Percentiles rank a stretch among this genome's conserved stretches.
Conservation (phyloP, 1,140 invertebrate genomes). For the Rhagoletis zephyria region DNA sequence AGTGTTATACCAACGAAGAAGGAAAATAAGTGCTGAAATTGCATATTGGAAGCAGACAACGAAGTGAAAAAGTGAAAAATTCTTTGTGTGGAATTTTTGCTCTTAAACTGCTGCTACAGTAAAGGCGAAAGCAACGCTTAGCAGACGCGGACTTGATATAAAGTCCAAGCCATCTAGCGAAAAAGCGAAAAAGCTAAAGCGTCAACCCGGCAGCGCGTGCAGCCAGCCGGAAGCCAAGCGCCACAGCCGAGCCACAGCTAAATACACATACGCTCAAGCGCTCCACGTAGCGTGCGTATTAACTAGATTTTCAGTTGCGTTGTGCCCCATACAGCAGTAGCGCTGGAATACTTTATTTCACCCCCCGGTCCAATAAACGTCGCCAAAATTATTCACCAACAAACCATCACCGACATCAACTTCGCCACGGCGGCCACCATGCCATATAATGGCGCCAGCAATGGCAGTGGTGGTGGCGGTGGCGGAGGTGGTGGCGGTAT, state of each 20-base stretch:
- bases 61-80: slow-evolving; percentile 1
- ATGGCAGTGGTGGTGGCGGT: slow-evolving; percentile 67
- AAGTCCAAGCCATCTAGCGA: no score
- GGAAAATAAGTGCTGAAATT: not conserved
- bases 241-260: not conserved
- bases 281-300: slow-evolving; percentile 4
- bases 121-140: no score
- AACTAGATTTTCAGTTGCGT: slow-evolving; percentile 13
- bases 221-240: not conserved
- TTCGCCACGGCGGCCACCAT: slow-evolving; percentile 71
- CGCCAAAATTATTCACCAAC: slow-evolving; percentile 71
- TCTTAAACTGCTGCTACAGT: no score
- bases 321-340: slow-evolving; percentile 38
- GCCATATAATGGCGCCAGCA: slow-evolving; percentile 72
- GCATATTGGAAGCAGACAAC: not conserved
- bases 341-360: slow-evolving; percentile 48
- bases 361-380: slow-evolving; percentile 58
- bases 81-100: not conserved
- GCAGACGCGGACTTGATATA: no score
- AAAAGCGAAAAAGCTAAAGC: not conserved
- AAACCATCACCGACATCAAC: slow-evolving; percentile 67
- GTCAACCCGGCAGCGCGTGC: not conserved
- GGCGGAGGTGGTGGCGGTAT: slow-evolving; percentile 71
- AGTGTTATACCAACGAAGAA: slow-evolving; percentile 31
- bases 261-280: not conserved